Evolutionary conservation across 2,797 vertebrate genomes (phyloP).

Genomic region (Myotis myotis): DNA sequence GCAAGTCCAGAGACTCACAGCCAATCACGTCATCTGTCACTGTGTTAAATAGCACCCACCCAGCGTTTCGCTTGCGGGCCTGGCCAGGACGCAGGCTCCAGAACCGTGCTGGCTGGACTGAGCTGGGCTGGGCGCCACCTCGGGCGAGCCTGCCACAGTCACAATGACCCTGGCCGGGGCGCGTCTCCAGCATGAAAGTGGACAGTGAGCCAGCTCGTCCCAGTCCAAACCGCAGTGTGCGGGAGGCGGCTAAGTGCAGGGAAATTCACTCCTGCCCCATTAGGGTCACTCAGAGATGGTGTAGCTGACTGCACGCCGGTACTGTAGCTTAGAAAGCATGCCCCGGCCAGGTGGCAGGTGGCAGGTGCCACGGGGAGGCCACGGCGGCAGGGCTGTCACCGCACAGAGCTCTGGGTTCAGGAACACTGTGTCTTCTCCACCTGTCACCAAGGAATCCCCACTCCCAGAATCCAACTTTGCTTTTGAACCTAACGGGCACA

Average conservation of each 20-base stretch:
- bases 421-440: constrained; percentile 40
- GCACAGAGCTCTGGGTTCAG: constrained; percentile 1
- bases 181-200: accelerated
- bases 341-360: accelerated
- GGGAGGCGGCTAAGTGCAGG: accelerated
- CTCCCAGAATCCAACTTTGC: constrained; percentile 67
- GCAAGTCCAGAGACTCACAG: not conserved
- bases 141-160: not conserved
- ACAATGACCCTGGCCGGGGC: accelerated
- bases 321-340: not conserved
- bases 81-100: not conserved
- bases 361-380: not conserved
- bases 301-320: accelerated
- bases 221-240: not conserved
- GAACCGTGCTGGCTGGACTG: not conserved
- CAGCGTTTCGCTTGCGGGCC: accelerated
- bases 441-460: constrained; percentile 45
- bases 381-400: not conserved
- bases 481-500: constrained; percentile 78
- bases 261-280: accelerated
- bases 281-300: accelerated
- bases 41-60: accelerated
- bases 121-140: not conserved
- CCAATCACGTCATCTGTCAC: accelerated
- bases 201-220: accelerated